Base-by-base conservation (phyloP, 2,888 invertebrate genomes). In the Athalia rosae region DNA sequence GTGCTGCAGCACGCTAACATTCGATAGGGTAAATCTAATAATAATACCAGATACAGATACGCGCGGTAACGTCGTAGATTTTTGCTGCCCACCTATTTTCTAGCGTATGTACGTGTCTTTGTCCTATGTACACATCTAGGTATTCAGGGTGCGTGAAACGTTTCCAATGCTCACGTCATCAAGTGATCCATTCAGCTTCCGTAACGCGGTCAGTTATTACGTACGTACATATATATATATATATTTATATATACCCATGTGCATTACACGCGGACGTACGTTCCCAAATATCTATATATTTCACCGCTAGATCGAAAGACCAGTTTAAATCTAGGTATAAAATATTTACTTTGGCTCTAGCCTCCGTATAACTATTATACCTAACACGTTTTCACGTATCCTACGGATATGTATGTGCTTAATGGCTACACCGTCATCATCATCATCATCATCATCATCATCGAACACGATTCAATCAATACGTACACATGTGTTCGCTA, bases 1-100 rank as follows among this genome's bases (percentile, higher is more conserved):
- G 9, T 53, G 48, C 69, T 66, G 66, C 66, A 66, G n/a, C 3
- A 7, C 50, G 9, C 8, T 11, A 11, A n/a, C 56, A 11, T 53
- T 69, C n/a, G 69, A 69, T 69, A 56, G 69, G 28, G 69, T 69
- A n/a, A 69, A 41, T 69, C 69, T 69, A 69, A 69, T 69, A 53
- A 69, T 69, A 69, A 69, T 69, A 69, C 69, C 15, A 56, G 43
- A 50, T 41, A 53, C 66, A 66, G 47, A 66, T 66, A 66, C 47
- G 47, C 41, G 62, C 47, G 15, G 41, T 66, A 62, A 43, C 13
- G 15, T 47, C 13, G 15, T 47, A 15, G 48, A 15, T 48, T n/a
- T 48, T n/a, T n/a, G n/a, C n/a, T n/a, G n/a, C n/a, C n/a, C 28
- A 28, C 28, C 28, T 28, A 28, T 28, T 28, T 28, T 28, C 28